Evolutionary conservation across 2,113 vertebrate genomes (phyloP).

Genomic region (Ophiodon elongatus): DNA sequence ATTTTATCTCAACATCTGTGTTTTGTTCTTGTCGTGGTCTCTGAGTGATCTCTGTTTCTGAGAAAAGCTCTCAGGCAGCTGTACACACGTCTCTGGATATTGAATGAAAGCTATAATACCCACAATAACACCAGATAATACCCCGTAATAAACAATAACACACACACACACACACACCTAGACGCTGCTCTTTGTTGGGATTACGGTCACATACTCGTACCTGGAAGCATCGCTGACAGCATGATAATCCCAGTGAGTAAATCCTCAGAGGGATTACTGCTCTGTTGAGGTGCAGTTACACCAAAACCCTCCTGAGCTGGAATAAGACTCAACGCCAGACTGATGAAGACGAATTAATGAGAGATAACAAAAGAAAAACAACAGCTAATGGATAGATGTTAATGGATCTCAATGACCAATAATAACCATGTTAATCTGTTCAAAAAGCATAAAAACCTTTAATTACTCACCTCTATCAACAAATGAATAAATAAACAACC

Average conservation of each 20-base stretch:
- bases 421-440: constrained; percentile 28
- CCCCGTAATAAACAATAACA: constrained; percentile 42
- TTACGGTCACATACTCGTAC: constrained; percentile 42
- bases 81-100: neutral
- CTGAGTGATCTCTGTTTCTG: constrained; percentile 10
- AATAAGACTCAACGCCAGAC: no score
- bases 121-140: constrained; percentile 40
- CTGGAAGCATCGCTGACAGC: constrained; percentile 41
- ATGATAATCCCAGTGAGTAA: constrained; percentile 46
- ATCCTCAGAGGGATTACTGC: constrained; percentile 50
- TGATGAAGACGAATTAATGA: constrained; percentile 2
- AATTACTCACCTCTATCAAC: constrained; percentile 28
- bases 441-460: constrained; percentile 4
- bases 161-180: neutral
- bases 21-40: neutral
- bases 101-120: constrained; percentile 36
- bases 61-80: constrained; percentile 17
- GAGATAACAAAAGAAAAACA: neutral
- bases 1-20: neutral
- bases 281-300: constrained; percentile 17
- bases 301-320: neutral
- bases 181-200: constrained; percentile 44
- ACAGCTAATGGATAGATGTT: constrained; percentile 31
- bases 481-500: neutral
- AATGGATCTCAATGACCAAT: constrained; percentile 17